Conservation (phyloP, 1,140 invertebrate species). For the Drosophila novamexicana region DNA sequence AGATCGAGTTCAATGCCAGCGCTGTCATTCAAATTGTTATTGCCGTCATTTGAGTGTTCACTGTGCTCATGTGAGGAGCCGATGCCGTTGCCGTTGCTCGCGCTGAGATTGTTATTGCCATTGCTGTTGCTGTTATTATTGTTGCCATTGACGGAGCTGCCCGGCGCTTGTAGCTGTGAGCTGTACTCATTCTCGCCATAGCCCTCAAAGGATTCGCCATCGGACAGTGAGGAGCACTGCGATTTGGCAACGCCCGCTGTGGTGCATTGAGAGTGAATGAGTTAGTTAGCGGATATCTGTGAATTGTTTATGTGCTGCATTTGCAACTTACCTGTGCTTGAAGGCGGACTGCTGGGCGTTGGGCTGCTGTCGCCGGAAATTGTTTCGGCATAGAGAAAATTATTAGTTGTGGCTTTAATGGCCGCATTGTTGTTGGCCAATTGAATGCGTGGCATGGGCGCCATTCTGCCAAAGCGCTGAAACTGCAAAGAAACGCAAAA, state of each 20-base stretch:
- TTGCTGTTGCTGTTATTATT: constrained; percentile 34
- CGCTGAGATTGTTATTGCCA: constrained; percentile 31
- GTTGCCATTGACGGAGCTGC: constrained; percentile 7
- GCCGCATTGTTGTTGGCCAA: constrained; percentile 56
- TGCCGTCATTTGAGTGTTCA: constrained; percentile 69
- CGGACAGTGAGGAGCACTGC: constrained; percentile 88
- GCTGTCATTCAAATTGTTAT: constrained; percentile 72
- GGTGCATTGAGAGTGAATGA: neutral
- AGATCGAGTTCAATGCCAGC: constrained; percentile 80
- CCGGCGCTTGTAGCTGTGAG: constrained; percentile 28
- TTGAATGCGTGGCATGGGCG: constrained; percentile 79
- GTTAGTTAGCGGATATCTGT: constrained; percentile 1
- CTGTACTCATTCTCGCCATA: constrained; percentile 86
- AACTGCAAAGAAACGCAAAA: constrained; percentile 36
- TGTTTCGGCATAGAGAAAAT: constrained; percentile 75
- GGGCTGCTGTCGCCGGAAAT: constrained; percentile 80
- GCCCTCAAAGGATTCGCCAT: constrained; percentile 88
- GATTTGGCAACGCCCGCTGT: constrained; percentile 80
- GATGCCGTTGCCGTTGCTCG: constrained; percentile 47
- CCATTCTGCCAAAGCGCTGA: constrained; percentile 53
- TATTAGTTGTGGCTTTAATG: constrained; percentile 69
- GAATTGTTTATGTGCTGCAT: neutral
- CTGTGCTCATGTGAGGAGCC: constrained; percentile 55
- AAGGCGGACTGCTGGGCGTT: constrained; percentile 80
- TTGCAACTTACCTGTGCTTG: constrained; percentile 71